phyloP scores from a whole-genome alignment of 2,888 invertebrate species.

The Protonemura montana region DNA sequence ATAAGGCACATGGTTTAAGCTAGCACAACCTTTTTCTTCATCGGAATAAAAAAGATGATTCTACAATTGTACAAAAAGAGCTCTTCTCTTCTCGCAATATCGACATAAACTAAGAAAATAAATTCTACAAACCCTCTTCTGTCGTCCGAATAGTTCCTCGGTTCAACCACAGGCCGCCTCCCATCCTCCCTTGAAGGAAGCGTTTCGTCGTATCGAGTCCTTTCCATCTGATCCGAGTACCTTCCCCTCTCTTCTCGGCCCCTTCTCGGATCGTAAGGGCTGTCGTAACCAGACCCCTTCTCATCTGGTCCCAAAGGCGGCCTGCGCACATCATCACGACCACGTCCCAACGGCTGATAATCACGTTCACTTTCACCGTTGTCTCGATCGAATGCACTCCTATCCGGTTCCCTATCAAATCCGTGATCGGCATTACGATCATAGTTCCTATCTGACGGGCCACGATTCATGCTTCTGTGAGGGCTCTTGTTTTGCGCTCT shows the following conservation, averaged over 20 bases:
- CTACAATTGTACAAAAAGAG: no score
- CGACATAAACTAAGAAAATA: no score
- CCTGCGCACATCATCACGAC: slow-evolving; percentile 56
- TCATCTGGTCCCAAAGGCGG: slow-evolving; percentile 49
- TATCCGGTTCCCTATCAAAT: slow-evolving; percentile 49
- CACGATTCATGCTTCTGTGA: slow-evolving; percentile 47
- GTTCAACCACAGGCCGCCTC: slow-evolving; percentile 43
- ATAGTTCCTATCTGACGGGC: slow-evolving; percentile 46
- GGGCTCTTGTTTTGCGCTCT: slow-evolving; percentile 41
- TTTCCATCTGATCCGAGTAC: slow-evolving; percentile 46
- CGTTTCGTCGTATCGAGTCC: slow-evolving; percentile 48
- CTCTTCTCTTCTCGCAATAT: no score
- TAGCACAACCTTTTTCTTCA: no score
- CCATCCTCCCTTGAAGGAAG: slow-evolving; percentile 43
- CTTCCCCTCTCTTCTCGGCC: slow-evolving; percentile 48
- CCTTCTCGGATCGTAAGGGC: slow-evolving; percentile 59
- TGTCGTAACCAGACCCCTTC: slow-evolving; percentile 56
- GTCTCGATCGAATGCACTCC: slow-evolving; percentile 63
- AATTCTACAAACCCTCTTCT: slow-evolving; percentile 45
- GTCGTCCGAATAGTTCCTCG: slow-evolving; percentile 46
- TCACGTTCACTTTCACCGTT: slow-evolving; percentile 62
- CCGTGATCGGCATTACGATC: slow-evolving; percentile 55
- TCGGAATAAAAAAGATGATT: no score
- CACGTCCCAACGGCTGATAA: slow-evolving; percentile 55
- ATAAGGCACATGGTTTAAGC: no score